These are phyloP conservation scores for Heliocidaris erythrogramma DNA, from an alignment of 35 echinoderm and acorn worm genomes.

Conservation along the genomic window DNA sequence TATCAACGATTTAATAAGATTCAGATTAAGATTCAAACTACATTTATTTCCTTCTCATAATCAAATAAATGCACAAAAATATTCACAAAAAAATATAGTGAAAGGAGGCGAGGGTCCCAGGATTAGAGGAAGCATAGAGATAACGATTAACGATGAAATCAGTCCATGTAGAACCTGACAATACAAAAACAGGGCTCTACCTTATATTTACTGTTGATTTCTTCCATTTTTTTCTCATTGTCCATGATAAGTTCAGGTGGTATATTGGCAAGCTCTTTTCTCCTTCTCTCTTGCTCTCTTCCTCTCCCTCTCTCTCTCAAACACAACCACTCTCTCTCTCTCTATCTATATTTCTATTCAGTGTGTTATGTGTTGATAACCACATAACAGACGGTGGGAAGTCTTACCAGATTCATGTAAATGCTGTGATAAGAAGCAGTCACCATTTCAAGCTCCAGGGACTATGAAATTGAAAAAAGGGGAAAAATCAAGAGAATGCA, in stretches of 20 bases:
- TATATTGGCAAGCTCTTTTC: too few species aligned
- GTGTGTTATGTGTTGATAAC: background rate
- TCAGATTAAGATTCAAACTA: too few species aligned
- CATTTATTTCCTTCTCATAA: too few species aligned
- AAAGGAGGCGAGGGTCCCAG: too few species aligned
- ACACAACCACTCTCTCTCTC: background rate
- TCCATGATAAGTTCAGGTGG: too few species aligned
- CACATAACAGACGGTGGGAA: background rate
- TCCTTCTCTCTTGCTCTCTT: background rate
- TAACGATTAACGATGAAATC: background rate
- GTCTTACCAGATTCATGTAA: constrained; percentile 79
- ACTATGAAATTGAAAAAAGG: constrained; percentile 39
- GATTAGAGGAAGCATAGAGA: too few species aligned
- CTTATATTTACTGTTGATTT: too few species aligned
- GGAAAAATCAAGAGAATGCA: background rate
- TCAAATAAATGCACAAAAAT: too few species aligned
- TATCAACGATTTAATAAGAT: too few species aligned
- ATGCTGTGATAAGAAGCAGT: constrained; percentile 88
- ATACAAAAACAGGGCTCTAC: background rate
- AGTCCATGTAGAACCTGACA: background rate
- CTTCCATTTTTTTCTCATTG: too few species aligned
- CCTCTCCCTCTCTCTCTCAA: too few species aligned
- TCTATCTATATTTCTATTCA: background rate
- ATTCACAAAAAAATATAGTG: too few species aligned
- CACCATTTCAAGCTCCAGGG: constrained; percentile 62